phyloP scores from a whole-genome alignment of 2,797 vertebrate species.

The Intellagama lesueurii region DNA sequence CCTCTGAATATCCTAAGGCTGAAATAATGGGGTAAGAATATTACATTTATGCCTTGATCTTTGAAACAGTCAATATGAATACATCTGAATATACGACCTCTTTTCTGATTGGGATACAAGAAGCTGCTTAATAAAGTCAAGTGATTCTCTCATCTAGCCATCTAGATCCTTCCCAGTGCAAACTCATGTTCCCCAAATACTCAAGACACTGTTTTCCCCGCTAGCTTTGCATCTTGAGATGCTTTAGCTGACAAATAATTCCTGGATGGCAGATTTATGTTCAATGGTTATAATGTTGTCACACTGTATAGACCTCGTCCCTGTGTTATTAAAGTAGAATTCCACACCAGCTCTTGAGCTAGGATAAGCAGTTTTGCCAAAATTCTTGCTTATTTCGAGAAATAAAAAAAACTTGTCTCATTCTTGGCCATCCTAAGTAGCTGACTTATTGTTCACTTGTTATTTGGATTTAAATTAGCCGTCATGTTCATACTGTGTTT shows the following conservation, averaged over 20 bases:
- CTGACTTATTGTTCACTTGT: neutral
- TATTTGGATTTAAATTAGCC: neutral
- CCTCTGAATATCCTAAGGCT: neutral
- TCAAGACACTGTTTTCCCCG: neutral
- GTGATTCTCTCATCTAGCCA: neutral
- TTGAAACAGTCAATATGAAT: neutral
- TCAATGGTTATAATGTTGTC: neutral
- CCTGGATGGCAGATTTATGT: neutral
- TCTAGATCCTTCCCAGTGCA: neutral
- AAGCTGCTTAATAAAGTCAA: neutral
- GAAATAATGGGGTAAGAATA: neutral
- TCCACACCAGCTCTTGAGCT: neutral
- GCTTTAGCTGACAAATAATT: neutral
- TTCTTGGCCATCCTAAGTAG: neutral
- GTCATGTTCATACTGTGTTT: neutral
- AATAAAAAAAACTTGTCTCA: neutral
- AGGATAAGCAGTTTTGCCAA: neutral
- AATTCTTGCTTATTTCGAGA: slow-evolving; percentile 3
- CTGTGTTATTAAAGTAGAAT: neutral
- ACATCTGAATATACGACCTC: neutral
- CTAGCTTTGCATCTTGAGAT: neutral
- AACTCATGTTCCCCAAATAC: neutral
- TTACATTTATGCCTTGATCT: neutral
- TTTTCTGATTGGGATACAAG: neutral
- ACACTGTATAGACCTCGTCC: no score